A percentile compares a stretch with the other conserved stretches of the same genome.
phyloP scores from a whole-genome alignment of 2,113 vertebrate species.

The Aix galericulata region DNA sequence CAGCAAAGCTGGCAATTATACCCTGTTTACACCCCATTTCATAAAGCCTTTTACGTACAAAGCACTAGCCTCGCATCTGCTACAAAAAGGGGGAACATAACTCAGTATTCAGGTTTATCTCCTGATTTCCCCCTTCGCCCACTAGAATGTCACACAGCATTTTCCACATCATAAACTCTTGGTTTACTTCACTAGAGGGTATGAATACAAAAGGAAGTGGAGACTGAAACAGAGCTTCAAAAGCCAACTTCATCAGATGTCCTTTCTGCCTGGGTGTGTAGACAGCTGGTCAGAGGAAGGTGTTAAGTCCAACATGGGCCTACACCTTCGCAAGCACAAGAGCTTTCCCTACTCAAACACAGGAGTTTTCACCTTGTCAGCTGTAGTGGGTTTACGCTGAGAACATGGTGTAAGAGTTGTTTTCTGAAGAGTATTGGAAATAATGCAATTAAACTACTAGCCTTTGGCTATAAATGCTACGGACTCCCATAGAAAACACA shows the following conservation, averaged over 20 bases:
- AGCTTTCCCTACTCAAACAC: neutral
- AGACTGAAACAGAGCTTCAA: neutral
- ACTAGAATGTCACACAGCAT: neutral
- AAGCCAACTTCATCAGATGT: neutral
- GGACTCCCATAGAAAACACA: neutral
- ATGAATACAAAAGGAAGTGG: neutral
- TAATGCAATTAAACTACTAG: constrained; percentile 3
- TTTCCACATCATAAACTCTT: neutral
- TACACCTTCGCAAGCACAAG: neutral
- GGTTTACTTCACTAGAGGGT: neutral
- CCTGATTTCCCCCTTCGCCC: neutral
- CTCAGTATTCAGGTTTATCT: neutral
- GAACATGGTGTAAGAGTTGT: neutral
- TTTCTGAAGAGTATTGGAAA: neutral
- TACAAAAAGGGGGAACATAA: neutral
- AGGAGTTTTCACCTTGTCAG: too few relatives aligned
- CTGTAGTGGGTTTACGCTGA: neutral
- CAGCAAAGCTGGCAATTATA: neutral
- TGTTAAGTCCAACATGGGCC: accelerated
- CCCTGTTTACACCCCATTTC: neutral
- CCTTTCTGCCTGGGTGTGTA: accelerated
- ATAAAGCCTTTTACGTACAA: neutral
- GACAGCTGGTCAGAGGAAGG: neutral
- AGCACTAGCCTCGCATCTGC: neutral
- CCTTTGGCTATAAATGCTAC: neutral